Evolutionary conservation across 2,888 invertebrate species (phyloP).

Genomic region (Andricus quercusramuli): DNA sequence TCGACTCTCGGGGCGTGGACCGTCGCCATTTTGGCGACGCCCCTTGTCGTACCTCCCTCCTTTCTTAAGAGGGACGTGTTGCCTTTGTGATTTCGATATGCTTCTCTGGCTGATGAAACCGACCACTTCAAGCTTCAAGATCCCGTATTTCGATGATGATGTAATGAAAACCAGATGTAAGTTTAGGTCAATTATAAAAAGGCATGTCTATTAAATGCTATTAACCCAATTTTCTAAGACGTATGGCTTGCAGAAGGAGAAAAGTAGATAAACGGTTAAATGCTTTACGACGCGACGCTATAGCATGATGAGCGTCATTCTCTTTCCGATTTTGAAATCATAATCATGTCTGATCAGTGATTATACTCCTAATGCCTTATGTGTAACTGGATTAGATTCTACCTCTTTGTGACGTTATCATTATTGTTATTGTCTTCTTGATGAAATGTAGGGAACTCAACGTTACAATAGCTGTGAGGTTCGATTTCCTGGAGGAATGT

Average conservation of each 20-base stretch:
- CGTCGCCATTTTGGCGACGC: slow-evolving; percentile 24
- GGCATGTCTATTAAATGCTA: not conserved
- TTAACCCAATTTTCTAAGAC: not conserved
- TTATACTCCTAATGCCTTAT: too few relatives aligned
- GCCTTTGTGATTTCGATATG: slow-evolving; percentile 25
- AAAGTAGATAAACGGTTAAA: not conserved
- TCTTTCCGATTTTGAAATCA: too few relatives aligned
- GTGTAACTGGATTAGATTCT: not conserved
- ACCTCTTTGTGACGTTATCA: not conserved
- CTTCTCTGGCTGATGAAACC: not conserved
- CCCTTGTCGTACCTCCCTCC: not conserved
- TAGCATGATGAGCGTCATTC: not conserved
- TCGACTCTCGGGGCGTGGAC: not conserved
- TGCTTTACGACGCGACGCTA: not conserved
- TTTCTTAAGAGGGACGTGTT: not conserved
- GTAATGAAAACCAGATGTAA: not conserved
- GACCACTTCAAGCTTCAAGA: too few relatives aligned
- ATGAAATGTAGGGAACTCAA: not conserved
- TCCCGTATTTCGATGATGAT: not conserved
- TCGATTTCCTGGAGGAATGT: not conserved
- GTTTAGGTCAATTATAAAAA: not conserved
- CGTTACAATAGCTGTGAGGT: not conserved
- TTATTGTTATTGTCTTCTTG: not conserved
- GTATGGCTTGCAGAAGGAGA: not conserved
- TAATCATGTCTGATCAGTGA: too few relatives aligned